Evolutionary conservation across 1,140 invertebrate species (phyloP).

Genomic region (Drosophila kanapiae): DNA sequence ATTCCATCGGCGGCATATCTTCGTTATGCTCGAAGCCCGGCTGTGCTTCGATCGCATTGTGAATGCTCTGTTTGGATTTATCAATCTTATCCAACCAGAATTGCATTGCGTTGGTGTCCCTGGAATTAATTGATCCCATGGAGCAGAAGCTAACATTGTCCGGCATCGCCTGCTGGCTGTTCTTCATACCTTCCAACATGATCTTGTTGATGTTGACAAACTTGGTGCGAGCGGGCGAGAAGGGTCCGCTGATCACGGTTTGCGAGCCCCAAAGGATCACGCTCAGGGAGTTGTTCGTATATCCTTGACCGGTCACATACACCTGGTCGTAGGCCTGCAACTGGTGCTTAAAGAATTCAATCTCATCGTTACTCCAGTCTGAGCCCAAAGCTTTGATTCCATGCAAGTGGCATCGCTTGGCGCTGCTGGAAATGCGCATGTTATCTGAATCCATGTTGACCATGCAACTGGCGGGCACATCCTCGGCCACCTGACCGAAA

Average conservation of each 20-base stretch:
- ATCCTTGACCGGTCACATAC: conserved; percentile 10
- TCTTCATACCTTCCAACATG: conserved; percentile 8
- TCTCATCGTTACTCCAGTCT: conserved; percentile 22
- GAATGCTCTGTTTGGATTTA: too few relatives aligned
- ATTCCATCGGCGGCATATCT: conserved; percentile 53
- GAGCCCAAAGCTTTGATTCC: conserved; percentile 18
- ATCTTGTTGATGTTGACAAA: conserved; percentile 54
- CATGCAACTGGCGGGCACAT: conserved; percentile 7
- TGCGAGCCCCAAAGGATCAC: conserved; percentile 46
- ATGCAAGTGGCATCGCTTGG: conserved; percentile 40
- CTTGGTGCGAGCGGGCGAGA: conserved; percentile 27
- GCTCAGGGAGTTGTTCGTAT: conserved; percentile 1
- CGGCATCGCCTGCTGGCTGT: background rate
- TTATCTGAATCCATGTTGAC: conserved; percentile 19
- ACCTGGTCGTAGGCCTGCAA: conserved; percentile 31
- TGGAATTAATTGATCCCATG: background rate
- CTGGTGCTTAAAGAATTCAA: conserved; percentile 48
- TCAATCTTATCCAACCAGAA: conserved; percentile 6
- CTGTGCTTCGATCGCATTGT: background rate
- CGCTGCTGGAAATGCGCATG: conserved; percentile 17
- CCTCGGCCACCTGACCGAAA: conserved; percentile 38
- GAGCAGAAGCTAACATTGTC: conserved; percentile 1
- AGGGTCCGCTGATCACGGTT: conserved; percentile 42
- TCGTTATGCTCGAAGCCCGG: conserved; percentile 27
- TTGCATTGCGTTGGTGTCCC: background rate